phyloP scores from a whole-genome alignment of 2,888 invertebrate genomes.

The Tetanocera ferruginea region DNA sequence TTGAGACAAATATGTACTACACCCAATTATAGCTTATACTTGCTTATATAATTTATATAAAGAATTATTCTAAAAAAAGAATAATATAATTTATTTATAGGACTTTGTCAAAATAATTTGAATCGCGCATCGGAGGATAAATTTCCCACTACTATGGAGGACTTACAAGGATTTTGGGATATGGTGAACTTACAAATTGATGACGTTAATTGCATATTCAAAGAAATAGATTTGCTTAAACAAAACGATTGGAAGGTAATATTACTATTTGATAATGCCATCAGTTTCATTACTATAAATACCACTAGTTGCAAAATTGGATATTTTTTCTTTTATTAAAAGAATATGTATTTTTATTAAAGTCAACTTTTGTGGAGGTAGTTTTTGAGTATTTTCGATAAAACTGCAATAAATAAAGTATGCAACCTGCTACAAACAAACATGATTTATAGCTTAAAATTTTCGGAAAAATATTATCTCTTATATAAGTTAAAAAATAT shows the following conservation, averaged over 20 bases:
- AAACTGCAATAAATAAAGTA: too few species aligned
- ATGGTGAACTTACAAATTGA: slow-evolving; percentile 94
- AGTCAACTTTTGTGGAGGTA: too few species aligned
- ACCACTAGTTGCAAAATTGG: neutral
- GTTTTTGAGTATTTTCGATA: too few species aligned
- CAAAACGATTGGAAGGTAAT: slow-evolving; percentile 77
- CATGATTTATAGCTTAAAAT: too few species aligned
- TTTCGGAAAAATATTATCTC: too few species aligned
- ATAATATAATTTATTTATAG: slow-evolving; percentile 66
- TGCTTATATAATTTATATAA: too few species aligned
- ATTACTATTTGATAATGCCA: neutral
- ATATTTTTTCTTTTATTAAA: neutral
- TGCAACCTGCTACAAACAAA: too few species aligned
- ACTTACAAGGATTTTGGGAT: slow-evolving; percentile 97
- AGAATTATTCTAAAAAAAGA: too few species aligned
- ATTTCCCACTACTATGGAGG: slow-evolving; percentile 89
- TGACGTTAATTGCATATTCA: slow-evolving; percentile 85
- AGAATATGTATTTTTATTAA: too few species aligned
- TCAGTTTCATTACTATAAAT: neutral
- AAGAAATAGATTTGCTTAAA: slow-evolving; percentile 76
- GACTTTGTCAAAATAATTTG: slow-evolving; percentile 76
- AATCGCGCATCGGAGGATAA: slow-evolving; percentile 81
- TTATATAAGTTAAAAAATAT: too few species aligned
- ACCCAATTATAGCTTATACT: too few species aligned
- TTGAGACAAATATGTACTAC: too few species aligned